A percentile compares a stretch with the other conserved stretches of the same genome.
Evolutionary conservation across 2,797 vertebrate genomes (phyloP).

Genomic region (Helostoma temminkii): DNA sequence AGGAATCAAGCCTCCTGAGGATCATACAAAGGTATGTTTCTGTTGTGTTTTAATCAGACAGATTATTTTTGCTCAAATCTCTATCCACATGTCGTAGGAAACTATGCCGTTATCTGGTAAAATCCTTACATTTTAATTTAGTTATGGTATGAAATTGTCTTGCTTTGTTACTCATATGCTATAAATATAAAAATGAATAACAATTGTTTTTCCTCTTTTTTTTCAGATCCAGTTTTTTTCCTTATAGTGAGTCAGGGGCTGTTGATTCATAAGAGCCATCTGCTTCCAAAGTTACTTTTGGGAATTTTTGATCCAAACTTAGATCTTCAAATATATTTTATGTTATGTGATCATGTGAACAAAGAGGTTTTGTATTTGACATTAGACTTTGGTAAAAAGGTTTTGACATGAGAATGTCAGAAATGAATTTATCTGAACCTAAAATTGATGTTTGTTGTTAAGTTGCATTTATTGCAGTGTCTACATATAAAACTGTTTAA

Average conservation of each 20-base stretch:
- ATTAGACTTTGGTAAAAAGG: too few relatives aligned
- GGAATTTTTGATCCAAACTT: slow-evolving; percentile 60
- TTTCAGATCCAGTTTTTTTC: slow-evolving; percentile 42
- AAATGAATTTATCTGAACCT: not conserved
- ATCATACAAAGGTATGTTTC: slow-evolving; percentile 32
- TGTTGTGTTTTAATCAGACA: slow-evolving; percentile 10
- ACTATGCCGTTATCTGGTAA: not conserved
- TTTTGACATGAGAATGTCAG: too few relatives aligned
- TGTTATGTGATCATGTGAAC: slow-evolving; percentile 17
- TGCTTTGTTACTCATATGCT: slow-evolving; percentile 5
- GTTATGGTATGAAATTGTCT: not conserved
- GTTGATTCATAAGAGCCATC: slow-evolving; percentile 64
- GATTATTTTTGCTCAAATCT: slow-evolving; percentile 1
- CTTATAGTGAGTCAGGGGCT: slow-evolving; percentile 58
- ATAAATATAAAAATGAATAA: slow-evolving; percentile 6
- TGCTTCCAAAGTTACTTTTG: slow-evolving; percentile 40
- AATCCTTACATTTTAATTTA: not conserved
- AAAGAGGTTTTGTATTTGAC: too few relatives aligned
- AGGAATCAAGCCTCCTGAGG: slow-evolving; percentile 29
- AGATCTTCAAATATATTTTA: slow-evolving; percentile 27
- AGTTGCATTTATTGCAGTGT: not conserved
- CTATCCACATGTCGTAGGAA: not conserved
- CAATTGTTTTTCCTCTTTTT: slow-evolving; percentile 23
- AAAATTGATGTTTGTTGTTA: not conserved
- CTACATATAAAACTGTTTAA: not conserved